These are phyloP conservation scores for Eciton burchellii DNA, from an alignment of 1,140 invertebrate species.

Conservation along the genomic window DNA sequence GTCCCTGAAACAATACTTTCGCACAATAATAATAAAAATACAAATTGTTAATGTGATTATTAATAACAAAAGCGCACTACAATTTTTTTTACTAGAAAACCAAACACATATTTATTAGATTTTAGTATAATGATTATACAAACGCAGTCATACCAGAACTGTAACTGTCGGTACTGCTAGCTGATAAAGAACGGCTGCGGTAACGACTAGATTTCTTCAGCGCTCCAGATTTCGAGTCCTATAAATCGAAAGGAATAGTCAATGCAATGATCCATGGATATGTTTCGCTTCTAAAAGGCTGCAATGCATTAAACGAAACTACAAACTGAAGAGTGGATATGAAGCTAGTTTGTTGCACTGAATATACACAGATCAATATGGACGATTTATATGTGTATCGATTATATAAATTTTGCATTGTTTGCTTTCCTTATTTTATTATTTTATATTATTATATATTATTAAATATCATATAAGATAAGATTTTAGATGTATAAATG, in stretches of 20 bases:
- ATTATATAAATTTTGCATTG: background rate
- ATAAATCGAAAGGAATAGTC: conserved; percentile 75
- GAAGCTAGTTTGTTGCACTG: conserved; percentile 77
- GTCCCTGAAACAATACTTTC: too few species aligned
- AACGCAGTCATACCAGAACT: conserved; percentile 90
- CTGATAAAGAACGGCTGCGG: conserved; percentile 94
- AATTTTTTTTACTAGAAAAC: background rate
- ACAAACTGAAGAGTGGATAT: conserved; percentile 81
- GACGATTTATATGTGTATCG: conserved; percentile 61
- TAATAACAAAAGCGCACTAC: background rate
- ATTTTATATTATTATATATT: background rate
- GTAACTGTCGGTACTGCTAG: conserved; percentile 97
- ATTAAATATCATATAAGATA: background rate
- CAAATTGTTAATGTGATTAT: too few species aligned
- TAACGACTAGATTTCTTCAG: conserved; percentile 94
- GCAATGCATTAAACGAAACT: conserved; percentile 78
- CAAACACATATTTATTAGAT: background rate
- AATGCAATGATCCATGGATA: background rate
- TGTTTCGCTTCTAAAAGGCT: conserved; percentile 64
- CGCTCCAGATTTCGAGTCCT: conserved; percentile 90
- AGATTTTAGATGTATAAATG: background rate
- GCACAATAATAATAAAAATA: too few species aligned
- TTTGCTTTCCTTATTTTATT: too few species aligned
- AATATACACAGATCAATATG: conserved; percentile 75
- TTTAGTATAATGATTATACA: background rate